Conservation (phyloP, 2,888 invertebrate genomes). For the Augiades crinisus region DNA sequence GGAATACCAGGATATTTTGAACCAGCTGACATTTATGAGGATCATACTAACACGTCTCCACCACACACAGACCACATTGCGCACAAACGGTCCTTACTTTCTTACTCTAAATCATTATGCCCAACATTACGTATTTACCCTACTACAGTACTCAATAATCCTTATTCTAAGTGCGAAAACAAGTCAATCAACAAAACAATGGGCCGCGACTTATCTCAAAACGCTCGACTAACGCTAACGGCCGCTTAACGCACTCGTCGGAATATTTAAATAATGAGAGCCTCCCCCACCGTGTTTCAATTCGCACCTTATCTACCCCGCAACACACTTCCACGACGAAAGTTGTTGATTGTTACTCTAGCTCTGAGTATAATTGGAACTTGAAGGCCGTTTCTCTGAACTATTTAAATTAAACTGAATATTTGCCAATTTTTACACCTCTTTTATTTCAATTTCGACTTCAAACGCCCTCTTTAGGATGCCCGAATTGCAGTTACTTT, state of each 20-base stretch:
- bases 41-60: too few relatives aligned
- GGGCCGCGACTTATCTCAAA: slow-evolving; percentile 57
- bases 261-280: slow-evolving; percentile 74
- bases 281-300: slow-evolving; percentile 52
- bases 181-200: slow-evolving; percentile 72
- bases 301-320: slow-evolving; percentile 64
- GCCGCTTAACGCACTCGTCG: slow-evolving; percentile 69
- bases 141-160: slow-evolving; percentile 20
- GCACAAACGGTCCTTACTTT: too few relatives aligned
- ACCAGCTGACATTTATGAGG: too few relatives aligned
- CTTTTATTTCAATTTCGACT: too few relatives aligned
- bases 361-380: background rate
- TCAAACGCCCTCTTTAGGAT: too few relatives aligned
- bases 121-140: slow-evolving; percentile 3
- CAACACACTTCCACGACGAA: slow-evolving; percentile 53
- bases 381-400: background rate
- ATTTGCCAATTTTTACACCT: too few relatives aligned
- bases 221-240: slow-evolving; percentile 62
- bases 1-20: too few relatives aligned
- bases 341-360: slow-evolving; percentile 4
- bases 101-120: slow-evolving; percentile 3
- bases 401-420: too few relatives aligned
- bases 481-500: too few relatives aligned
- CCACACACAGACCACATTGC: too few relatives aligned
- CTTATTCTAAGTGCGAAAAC: slow-evolving; percentile 34